phyloP scores from a whole-genome alignment of 2,113 vertebrate species.

The Galbula dea region DNA sequence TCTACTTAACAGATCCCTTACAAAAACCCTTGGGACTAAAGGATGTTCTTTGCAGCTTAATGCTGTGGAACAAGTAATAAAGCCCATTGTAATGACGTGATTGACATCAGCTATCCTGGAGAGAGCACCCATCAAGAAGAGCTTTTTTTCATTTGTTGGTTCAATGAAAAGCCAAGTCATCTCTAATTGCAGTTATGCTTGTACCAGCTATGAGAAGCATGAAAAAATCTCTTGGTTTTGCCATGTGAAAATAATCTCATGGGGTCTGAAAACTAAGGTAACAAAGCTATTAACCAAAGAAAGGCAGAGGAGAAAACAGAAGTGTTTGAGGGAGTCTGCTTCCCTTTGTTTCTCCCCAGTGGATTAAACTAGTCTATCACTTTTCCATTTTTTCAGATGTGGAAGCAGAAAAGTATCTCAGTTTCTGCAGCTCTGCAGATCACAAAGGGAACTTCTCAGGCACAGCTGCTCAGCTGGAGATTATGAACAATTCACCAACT shows the following conservation, averaged over 20 bases:
- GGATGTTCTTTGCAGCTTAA: slow-evolving; percentile 31
- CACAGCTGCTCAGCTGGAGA: background rate
- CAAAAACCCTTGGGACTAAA: background rate
- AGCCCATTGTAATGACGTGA: background rate
- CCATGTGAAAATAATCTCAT: background rate
- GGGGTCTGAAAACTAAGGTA: background rate
- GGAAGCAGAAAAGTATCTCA: background rate
- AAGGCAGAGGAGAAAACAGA: background rate
- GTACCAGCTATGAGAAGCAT: background rate
- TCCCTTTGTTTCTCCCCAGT: background rate
- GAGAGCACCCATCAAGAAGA: background rate
- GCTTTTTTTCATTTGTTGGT: slow-evolving; percentile 5
- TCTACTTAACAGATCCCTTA: background rate
- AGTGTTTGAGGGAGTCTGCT: background rate
- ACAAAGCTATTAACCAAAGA: background rate
- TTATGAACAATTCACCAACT: slow-evolving; percentile 16
- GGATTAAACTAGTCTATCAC: background rate
- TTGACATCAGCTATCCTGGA: slow-evolving; percentile 43
- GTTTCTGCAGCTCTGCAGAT: background rate
- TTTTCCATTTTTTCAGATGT: background rate
- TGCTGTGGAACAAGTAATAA: slow-evolving; percentile 34
- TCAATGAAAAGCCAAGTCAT: background rate
- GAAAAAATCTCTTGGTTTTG: background rate
- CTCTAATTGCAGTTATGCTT: slow-evolving; percentile 36
- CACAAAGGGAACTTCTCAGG: background rate